Evolutionary conservation across 2,888 invertebrate species (phyloP), one percentile per base, ranked within the genome.

Genomic region (Seira ritae): DNA sequence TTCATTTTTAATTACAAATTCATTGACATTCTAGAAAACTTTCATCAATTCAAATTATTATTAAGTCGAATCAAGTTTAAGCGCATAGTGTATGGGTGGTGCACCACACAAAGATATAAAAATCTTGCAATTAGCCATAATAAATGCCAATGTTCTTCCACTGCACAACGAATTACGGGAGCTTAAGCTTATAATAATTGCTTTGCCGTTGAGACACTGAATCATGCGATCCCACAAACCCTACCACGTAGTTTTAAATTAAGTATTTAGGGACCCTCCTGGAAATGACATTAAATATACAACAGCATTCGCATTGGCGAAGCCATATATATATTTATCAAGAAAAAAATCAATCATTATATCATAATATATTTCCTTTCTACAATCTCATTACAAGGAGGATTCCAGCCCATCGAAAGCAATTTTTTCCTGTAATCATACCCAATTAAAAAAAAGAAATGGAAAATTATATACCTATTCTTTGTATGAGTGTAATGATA

Each of bases 71-170:
- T n/a, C n/a, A n/a, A n/a, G n/a, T n/a, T n/a, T n/a, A n/a, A n/a
- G n/a, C n/a, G n/a, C n/a, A n/a, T n/a, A n/a, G n/a, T n/a, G n/a
- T n/a, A 31, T 31, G 55, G 55, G 55, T 55, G 55, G 55, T 17
- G 17, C 55, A 3, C 55, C 55, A 55, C 55, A 55, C 55, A 55
- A 55, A 31, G 31, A n/a, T 31, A 31, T 31, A 31, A 55, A 55
- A 55, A 55, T 55, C 22, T 1, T 17, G 68, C 31, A 31, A 24
- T 31, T 19, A 68, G 23, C 31, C 31, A 8, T 55, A 17, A 17
- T 55, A 22, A 66, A 23, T 24, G 66, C 66, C 22, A 66, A 22
- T 24, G 17, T 68, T 24, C 68, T n/a, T 68, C 15, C 55, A 31
- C 3, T 8, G 31, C 31, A 31, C 8, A 31, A 4, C 31, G 8